phyloP scores from a whole-genome alignment of 30 jellyfish, hydroid and myxozoan species.

The Calvadosia cruxmelitensis region DNA sequence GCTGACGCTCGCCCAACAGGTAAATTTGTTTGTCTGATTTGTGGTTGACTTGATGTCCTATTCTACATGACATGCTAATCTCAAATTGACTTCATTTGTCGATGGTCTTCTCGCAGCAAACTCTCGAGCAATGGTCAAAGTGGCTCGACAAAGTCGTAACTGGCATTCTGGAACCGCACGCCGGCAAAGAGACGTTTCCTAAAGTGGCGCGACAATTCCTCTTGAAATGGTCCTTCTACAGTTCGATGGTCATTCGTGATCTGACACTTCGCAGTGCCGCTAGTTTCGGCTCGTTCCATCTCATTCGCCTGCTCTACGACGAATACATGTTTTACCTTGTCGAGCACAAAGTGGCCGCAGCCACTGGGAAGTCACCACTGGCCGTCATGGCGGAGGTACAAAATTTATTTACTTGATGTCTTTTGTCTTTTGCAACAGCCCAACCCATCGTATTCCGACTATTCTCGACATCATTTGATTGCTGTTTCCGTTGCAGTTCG shows the following conservation, averaged over 20 bases:
- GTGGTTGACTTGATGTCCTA: not conserved
- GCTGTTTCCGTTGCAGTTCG: too few relatives aligned
- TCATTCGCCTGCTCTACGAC: constrained; percentile 80
- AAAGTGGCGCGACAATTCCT: constrained; percentile 95
- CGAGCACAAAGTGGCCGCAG: constrained; percentile 93
- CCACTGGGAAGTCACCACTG: constrained; percentile 91
- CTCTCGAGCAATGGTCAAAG: constrained; percentile 96
- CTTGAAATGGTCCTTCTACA: constrained; percentile 88
- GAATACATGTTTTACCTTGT: constrained; percentile 89
- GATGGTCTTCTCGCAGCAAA: constrained; percentile 37
- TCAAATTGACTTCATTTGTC: not conserved
- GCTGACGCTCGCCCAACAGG: constrained; percentile 92
- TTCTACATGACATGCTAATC: too few relatives aligned
- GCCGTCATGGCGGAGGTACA: constrained; percentile 96
- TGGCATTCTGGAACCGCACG: constrained; percentile 77
- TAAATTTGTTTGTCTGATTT: constrained; percentile 2
- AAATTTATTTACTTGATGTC: too few relatives aligned
- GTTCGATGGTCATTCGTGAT: constrained; percentile 93
- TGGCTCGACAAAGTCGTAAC: constrained; percentile 91
- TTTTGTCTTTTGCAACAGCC: too few relatives aligned
- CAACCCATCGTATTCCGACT: too few relatives aligned
- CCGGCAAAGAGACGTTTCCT: constrained; percentile 68
- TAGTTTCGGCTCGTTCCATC: constrained; percentile 91
- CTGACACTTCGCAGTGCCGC: constrained; percentile 97
- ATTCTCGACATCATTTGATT: too few relatives aligned